Conservation (phyloP, 2,113 vertebrate genomes). For the Charina bottae region DNA sequence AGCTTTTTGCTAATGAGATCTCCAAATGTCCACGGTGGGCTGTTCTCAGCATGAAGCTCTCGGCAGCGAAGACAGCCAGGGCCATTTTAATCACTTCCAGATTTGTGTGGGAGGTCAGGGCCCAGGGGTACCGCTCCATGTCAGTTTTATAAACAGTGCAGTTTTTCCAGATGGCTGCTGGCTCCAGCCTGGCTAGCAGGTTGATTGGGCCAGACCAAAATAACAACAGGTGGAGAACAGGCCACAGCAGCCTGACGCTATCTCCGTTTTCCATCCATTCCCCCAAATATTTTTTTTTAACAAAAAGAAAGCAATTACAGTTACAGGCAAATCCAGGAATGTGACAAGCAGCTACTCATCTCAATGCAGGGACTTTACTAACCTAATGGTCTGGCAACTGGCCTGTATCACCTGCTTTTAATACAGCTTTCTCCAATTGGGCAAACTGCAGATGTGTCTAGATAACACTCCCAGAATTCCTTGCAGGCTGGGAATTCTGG, state of each 20-base stretch:
- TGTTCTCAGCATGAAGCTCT: constrained; percentile 68
- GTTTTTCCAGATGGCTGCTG: constrained; percentile 99
- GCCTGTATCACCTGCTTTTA: neutral
- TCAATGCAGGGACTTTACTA: neutral
- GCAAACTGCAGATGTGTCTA: neutral
- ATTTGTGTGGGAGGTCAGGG: constrained; percentile 99
- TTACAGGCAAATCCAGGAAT: constrained; percentile 29
- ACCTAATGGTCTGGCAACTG: neutral
- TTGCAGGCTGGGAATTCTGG: neutral
- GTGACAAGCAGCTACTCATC: constrained; percentile 22
- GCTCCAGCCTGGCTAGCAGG: constrained; percentile 99
- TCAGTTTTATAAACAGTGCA: constrained; percentile 99
- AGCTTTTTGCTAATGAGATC: constrained; percentile 75
- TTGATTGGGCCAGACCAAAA: constrained; percentile 94
- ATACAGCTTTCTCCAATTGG: neutral
- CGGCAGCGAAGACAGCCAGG: constrained; percentile 63
- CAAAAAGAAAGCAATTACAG: constrained; percentile 61
- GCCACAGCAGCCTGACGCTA: constrained; percentile 74
- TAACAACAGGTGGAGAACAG: constrained; percentile 99
- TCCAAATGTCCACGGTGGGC: constrained; percentile 73
- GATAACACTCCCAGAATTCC: neutral
- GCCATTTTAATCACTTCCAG: constrained; percentile 97
- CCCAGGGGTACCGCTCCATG: constrained; percentile 95
- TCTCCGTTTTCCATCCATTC: constrained; percentile 73
- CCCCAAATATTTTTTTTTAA: constrained; percentile 15